Percentiles rank a stretch among this genome's conserved stretches.
These are phyloP conservation scores for Furcula furcula DNA, from an alignment of 2,888 invertebrate genomes.

Conservation along the genomic window DNA sequence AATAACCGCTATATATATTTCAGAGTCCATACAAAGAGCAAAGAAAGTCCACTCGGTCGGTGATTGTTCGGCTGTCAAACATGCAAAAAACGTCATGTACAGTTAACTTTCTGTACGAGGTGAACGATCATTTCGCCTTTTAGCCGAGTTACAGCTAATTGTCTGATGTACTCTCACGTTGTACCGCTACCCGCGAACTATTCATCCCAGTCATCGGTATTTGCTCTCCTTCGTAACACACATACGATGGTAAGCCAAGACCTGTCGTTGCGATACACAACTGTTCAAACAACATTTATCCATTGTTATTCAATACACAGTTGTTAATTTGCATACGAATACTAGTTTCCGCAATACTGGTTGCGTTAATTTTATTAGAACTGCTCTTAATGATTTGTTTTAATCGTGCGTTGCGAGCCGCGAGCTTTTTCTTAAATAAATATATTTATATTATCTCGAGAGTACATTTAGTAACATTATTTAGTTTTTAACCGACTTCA, in stretches of 20 bases:
- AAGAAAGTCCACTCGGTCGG: too few relatives aligned
- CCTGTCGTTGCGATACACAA: slow-evolving; percentile 5
- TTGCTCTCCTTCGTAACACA: slow-evolving; percentile 24
- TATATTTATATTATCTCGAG: not conserved
- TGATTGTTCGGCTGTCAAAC: slow-evolving; percentile 39
- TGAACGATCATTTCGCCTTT: slow-evolving; percentile 47
- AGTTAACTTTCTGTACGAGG: slow-evolving; percentile 54
- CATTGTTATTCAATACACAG: too few relatives aligned
- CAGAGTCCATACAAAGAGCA: too few relatives aligned
- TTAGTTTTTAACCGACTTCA: too few relatives aligned
- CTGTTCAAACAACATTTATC: slow-evolving; percentile 14
- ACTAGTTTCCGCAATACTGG: not conserved
- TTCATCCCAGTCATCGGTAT: slow-evolving; percentile 24
- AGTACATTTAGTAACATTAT: too few relatives aligned
- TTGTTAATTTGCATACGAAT: not conserved
- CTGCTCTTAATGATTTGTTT: not conserved
- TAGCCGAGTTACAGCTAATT: slow-evolving; percentile 72
- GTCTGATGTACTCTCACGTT: slow-evolving; percentile 47
- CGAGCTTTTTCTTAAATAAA: too few relatives aligned
- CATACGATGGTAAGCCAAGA: slow-evolving; percentile 13
- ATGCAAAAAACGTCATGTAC: slow-evolving; percentile 49
- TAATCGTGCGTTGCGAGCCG: not conserved
- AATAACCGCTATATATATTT: too few relatives aligned
- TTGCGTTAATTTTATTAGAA: not conserved
- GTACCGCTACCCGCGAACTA: slow-evolving; percentile 55